These are phyloP conservation scores for Crematogaster levior DNA, from an alignment of 2,888 invertebrate species.

Conservation along the genomic window DNA sequence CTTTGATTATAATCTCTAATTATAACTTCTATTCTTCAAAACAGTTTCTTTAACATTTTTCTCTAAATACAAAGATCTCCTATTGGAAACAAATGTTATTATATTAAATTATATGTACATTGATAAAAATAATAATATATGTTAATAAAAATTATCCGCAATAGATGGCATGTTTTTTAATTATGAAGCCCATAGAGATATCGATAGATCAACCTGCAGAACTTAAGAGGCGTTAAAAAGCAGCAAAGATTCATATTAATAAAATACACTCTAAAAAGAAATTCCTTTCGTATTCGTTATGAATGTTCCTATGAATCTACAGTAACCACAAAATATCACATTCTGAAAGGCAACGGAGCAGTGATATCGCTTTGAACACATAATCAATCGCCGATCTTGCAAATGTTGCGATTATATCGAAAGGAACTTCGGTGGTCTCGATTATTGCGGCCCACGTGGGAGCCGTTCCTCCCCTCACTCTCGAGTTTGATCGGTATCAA, in stretches of 20 bases:
- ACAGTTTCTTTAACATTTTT: background rate
- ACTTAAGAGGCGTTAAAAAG: background rate
- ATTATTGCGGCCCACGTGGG: slow-evolving; percentile 28
- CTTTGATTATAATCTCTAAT: too few species aligned
- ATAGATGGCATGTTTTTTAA: background rate
- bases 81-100: background rate
- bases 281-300: background rate
- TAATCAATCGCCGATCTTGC: slow-evolving; percentile 35
- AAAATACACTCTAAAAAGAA: background rate
- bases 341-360: background rate
- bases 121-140: too few species aligned
- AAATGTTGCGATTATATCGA: slow-evolving; percentile 6
- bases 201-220: background rate
- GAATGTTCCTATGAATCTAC: background rate
- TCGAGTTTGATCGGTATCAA: slow-evolving; percentile 62
- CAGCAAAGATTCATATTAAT: background rate
- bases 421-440: slow-evolving; percentile 6
- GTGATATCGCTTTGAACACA: slow-evolving; percentile 25
- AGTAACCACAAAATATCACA: background rate
- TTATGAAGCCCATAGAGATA: background rate
- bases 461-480: slow-evolving; percentile 25
- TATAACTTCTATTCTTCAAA: too few species aligned
- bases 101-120: too few species aligned
- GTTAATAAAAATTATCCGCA: background rate
- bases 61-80: background rate